Evolutionary conservation across 2,797 vertebrate species (phyloP).

Genomic region (Artibeus lituratus): DNA sequence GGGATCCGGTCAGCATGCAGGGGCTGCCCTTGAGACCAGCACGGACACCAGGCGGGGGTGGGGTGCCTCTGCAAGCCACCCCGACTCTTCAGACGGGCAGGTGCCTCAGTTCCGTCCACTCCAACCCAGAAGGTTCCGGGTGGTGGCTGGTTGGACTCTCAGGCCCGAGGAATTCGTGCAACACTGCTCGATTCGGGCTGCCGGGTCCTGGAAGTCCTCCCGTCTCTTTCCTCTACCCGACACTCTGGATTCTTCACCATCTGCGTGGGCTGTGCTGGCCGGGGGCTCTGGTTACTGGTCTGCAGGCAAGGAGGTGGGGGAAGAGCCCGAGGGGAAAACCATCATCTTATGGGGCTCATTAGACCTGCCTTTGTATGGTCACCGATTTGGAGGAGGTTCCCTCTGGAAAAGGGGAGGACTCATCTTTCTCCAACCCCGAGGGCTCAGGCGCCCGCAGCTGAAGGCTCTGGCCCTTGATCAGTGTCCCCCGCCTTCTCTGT

Average conservation of each 20-base stretch:
- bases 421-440: not conserved
- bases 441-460: not conserved
- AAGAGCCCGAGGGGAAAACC: no score
- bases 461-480: not conserved
- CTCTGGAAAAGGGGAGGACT: fast-evolving
- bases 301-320: not conserved
- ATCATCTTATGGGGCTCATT: fast-evolving
- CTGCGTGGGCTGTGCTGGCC: not conserved
- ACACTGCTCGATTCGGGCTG: fast-evolving
- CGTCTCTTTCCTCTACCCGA: not conserved
- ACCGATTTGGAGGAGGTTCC: not conserved
- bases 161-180: not conserved
- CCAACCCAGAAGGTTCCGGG: no score
- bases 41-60: fast-evolving
- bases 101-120: not conserved
- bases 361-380: not conserved
- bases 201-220: not conserved
- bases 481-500: not conserved
- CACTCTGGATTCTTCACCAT: not conserved
- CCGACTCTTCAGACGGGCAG: not conserved
- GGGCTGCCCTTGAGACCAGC: fast-evolving
- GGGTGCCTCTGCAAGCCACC: fast-evolving
- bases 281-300: not conserved
- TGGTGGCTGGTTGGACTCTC: no score
- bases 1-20: fast-evolving